A percentile compares a stretch with the other conserved stretches of the same genome.
These are phyloP conservation scores for Smutsia gigantea DNA, from an alignment of 2,797 vertebrate species.

Conservation along the genomic window DNA sequence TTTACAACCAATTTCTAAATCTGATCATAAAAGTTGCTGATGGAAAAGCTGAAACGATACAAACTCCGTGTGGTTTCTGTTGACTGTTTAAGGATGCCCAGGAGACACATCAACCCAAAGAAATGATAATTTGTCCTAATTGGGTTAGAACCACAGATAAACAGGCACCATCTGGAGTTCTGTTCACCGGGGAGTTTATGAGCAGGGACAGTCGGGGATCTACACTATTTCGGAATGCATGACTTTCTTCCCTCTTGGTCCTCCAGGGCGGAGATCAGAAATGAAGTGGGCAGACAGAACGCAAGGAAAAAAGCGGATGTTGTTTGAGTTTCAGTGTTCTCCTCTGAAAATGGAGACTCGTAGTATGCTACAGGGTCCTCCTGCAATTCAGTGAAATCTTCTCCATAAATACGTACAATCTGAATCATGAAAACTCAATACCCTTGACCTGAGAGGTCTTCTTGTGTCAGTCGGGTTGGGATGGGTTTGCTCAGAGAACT, in stretches of 20 bases:
- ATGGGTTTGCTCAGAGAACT: background rate
- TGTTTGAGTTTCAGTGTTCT: background rate
- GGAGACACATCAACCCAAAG: slow-evolving; percentile 59
- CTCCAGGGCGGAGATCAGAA: background rate
- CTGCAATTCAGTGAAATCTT: background rate
- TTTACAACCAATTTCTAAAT: slow-evolving; percentile 81
- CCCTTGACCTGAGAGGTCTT: background rate
- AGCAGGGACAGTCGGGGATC: background rate
- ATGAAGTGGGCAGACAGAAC: too few species aligned
- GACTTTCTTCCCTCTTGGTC: background rate
- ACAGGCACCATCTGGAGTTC: slow-evolving; percentile 62
- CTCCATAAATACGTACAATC: accelerated
- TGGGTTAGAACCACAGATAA: slow-evolving; percentile 79
- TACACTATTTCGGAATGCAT: background rate
- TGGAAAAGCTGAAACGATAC: slow-evolving; percentile 72
- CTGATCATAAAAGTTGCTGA: slow-evolving; percentile 75
- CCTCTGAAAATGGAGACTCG: background rate
- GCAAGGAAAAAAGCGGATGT: accelerated
- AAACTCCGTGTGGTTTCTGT: slow-evolving; percentile 55
- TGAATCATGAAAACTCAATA: background rate
- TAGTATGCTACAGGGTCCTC: background rate
- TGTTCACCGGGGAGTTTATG: background rate
- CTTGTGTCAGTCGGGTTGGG: background rate
- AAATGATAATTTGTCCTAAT: slow-evolving; percentile 79
- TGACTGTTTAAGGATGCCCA: slow-evolving; percentile 66